Percentiles rank a stretch among this genome's conserved stretches.
phyloP scores from a whole-genome alignment of 2,797 vertebrate genomes.

The Micropoecilia bifurca region DNA sequence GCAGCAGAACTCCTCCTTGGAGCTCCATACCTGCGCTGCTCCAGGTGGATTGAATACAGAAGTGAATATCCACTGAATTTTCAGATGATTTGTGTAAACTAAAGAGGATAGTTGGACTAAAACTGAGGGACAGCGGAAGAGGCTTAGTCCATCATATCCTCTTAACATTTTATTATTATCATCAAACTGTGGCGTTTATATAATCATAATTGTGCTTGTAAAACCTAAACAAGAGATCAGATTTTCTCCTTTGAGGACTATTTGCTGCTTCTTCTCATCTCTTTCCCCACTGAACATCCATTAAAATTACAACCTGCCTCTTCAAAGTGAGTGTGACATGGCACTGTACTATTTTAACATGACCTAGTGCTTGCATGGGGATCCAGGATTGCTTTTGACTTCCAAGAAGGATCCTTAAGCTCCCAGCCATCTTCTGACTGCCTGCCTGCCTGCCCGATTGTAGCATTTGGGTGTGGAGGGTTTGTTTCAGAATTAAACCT shows the following conservation, averaged over 20 bases:
- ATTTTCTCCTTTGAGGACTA: slow-evolving; percentile 20
- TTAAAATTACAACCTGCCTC: slow-evolving; percentile 44
- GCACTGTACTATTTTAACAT: slow-evolving; percentile 54
- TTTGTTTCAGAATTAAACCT: slow-evolving; percentile 64
- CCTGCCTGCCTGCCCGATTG: slow-evolving; percentile 59
- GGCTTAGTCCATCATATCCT: slow-evolving; percentile 40
- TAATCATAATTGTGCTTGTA: slow-evolving; percentile 35
- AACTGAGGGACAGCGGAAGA: slow-evolving; percentile 33
- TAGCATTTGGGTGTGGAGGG: slow-evolving; percentile 61
- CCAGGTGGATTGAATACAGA: slow-evolving; percentile 25
- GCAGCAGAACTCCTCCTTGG: slow-evolving; percentile 40
- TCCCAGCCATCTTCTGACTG: slow-evolving; percentile 63
- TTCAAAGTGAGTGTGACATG: slow-evolving; percentile 29
- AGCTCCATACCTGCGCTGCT: slow-evolving; percentile 27
- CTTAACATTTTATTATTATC: slow-evolving; percentile 31
- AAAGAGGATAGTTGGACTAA: slow-evolving; percentile 45
- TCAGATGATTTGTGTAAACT: slow-evolving; percentile 42
- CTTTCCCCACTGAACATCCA: slow-evolving; percentile 9
- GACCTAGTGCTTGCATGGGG: slow-evolving; percentile 61
- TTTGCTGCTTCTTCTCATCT: slow-evolving; percentile 17
- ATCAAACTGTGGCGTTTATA: slow-evolving; percentile 31
- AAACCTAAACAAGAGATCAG: slow-evolving; percentile 35
- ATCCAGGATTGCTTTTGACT: slow-evolving; percentile 68
- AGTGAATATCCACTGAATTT: slow-evolving; percentile 35
- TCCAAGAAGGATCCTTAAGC: slow-evolving; percentile 68